Conservation (phyloP, 2,888 invertebrate genomes). For the Catocala fraxini region DNA sequence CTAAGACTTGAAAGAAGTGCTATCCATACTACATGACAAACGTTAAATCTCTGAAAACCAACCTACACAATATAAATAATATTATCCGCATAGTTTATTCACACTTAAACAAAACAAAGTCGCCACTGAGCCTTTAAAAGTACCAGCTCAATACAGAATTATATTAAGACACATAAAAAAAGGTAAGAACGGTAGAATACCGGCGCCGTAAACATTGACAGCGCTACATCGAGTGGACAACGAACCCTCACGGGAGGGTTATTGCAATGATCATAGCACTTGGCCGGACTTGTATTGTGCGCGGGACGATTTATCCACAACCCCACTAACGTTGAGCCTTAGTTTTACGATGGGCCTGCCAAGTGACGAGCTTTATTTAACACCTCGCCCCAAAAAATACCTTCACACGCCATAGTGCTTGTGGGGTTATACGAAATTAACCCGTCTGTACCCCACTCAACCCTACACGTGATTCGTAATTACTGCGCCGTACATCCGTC, state of each 20-base stretch:
- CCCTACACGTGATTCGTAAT: slow-evolving; percentile 4
- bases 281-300: slow-evolving; percentile 11
- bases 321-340: slow-evolving; percentile 2
- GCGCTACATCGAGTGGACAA: slow-evolving; percentile 7
- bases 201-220: slow-evolving; percentile 14
- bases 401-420: slow-evolving; percentile 4
- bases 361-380: slow-evolving; percentile 6
- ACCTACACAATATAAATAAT: no score
- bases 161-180: slow-evolving; percentile 11
- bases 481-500: slow-evolving; percentile 13
- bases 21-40: no score
- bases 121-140: slow-evolving; percentile 2
- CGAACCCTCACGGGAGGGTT: slow-evolving; percentile 12
- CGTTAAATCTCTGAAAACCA: no score
- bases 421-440: slow-evolving; percentile 5
- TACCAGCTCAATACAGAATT: slow-evolving; percentile 1
- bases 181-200: slow-evolving; percentile 9
- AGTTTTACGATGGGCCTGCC: slow-evolving; percentile 11
- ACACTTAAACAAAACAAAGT: not conserved
- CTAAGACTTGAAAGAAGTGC: no score
- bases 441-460: not conserved
- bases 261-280: slow-evolving; percentile 10
- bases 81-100: not conserved
- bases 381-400: slow-evolving; percentile 11
- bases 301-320: not conserved